Percentiles rank a stretch among this genome's conserved stretches.
These are phyloP conservation scores for Meta bourneti DNA, from an alignment of 2,888 invertebrate species.

Conservation along the genomic window DNA sequence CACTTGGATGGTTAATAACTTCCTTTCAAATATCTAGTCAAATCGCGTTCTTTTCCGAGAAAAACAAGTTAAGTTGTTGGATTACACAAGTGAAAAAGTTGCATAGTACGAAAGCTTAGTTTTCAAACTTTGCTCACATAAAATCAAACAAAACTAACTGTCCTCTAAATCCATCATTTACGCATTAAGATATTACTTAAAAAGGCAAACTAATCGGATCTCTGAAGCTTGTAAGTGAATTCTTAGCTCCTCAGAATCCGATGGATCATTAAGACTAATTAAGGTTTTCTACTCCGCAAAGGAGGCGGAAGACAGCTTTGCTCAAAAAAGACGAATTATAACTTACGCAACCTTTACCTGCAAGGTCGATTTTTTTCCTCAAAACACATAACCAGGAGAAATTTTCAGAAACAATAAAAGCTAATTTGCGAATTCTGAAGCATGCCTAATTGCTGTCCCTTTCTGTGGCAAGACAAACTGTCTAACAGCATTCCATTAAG, in stretches of 20 bases:
- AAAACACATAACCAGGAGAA: not conserved
- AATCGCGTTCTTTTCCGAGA: no score
- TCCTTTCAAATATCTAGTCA: no score
- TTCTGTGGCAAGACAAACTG: conserved; percentile 19
- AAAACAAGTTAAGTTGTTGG: no score
- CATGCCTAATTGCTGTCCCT: not conserved
- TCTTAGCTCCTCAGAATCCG: no score
- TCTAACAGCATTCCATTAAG: conserved; percentile 50
- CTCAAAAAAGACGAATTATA: not conserved
- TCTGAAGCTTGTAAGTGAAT: no score
- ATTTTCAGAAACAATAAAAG: not conserved
- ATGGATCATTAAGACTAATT: no score
- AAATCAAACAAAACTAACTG: no score
- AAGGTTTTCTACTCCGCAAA: not conserved
- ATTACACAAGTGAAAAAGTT: no score
- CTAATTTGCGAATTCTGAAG: not conserved
- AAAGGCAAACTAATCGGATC: not conserved
- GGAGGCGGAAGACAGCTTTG: not conserved
- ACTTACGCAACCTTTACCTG: not conserved
- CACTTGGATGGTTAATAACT: no score
- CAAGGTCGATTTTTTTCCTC: not conserved
- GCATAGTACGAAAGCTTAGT: no score
- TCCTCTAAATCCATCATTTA: not conserved
- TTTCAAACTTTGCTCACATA: no score
- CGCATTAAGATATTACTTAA: not conserved